Percentiles rank a stretch among this genome's conserved stretches.
Conservation (phyloP, 2,888 invertebrate genomes). For the Nephrotoma flavescens region DNA sequence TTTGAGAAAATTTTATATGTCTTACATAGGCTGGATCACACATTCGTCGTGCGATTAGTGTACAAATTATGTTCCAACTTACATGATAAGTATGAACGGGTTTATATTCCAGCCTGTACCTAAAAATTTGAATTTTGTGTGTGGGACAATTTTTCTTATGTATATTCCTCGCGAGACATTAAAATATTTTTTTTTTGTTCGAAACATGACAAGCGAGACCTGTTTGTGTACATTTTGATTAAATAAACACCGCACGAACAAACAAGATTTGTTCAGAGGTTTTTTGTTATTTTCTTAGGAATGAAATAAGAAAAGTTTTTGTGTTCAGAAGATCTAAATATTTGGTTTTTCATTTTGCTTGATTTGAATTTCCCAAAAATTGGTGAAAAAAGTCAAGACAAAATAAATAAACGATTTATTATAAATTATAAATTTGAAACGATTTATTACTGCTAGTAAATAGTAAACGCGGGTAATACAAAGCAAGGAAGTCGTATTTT, state of each 20-base stretch:
- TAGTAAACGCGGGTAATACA: too few relatives aligned
- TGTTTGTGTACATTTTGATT: neutral
- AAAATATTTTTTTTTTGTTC: neutral
- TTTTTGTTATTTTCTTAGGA: neutral
- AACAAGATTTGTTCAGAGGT: neutral
- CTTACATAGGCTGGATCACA: neutral
- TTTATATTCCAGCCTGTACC: neutral
- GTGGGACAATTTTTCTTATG: neutral
- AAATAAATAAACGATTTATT: neutral
- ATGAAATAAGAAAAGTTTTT: neutral
- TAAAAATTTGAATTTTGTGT: neutral
- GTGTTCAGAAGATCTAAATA: neutral
- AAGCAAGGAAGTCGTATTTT: too few relatives aligned
- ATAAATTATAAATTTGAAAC: neutral
- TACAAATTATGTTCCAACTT: neutral
- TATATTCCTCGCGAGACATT: neutral
- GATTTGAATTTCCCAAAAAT: neutral
- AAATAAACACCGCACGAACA: neutral
- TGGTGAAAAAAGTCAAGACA: neutral
- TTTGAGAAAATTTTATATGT: neutral
- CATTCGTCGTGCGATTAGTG: neutral
- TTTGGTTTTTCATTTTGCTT: neutral
- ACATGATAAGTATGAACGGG: neutral
- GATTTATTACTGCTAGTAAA: neutral
- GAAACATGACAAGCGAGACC: neutral